Evolutionary conservation across 1,140 invertebrate genomes (phyloP).

Genomic region (Polypedilum vanderplanki): DNA sequence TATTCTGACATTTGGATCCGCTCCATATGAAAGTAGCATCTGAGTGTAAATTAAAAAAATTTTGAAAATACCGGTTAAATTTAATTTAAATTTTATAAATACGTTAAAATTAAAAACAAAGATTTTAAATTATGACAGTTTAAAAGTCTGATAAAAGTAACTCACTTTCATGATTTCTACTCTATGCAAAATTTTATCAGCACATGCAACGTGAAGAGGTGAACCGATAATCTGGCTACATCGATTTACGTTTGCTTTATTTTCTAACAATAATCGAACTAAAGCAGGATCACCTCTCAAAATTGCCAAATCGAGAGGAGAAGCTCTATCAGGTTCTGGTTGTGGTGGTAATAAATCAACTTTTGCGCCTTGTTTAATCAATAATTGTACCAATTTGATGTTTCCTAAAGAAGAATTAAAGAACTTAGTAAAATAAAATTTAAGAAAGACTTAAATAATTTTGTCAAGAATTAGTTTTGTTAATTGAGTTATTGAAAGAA

Average conservation of each 20-base stretch:
- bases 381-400: conserved; percentile 66
- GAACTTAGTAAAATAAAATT: neutral
- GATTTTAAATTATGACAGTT: no score
- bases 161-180: conserved; percentile 53
- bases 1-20: conserved; percentile 71
- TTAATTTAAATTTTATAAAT: no score
- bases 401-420: conserved; percentile 46
- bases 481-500: neutral
- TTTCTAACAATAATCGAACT: conserved; percentile 57
- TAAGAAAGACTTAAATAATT: neutral
- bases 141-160: no score
- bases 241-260: conserved; percentile 73
- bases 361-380: conserved; percentile 71
- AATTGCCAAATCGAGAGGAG: conserved; percentile 75
- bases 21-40: conserved; percentile 65
- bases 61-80: no score
- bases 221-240: conserved; percentile 77
- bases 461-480: neutral
- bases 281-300: conserved; percentile 70
- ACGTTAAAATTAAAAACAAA: no score
- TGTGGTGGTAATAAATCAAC: conserved; percentile 47
- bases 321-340: conserved; percentile 67
- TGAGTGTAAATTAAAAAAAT: conserved; percentile 38
- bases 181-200: conserved; percentile 69
- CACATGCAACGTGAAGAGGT: conserved; percentile 77